These are phyloP conservation scores for Agapetus fuscipes DNA, from an alignment of 2,888 invertebrate species.

Conservation along the genomic window DNA sequence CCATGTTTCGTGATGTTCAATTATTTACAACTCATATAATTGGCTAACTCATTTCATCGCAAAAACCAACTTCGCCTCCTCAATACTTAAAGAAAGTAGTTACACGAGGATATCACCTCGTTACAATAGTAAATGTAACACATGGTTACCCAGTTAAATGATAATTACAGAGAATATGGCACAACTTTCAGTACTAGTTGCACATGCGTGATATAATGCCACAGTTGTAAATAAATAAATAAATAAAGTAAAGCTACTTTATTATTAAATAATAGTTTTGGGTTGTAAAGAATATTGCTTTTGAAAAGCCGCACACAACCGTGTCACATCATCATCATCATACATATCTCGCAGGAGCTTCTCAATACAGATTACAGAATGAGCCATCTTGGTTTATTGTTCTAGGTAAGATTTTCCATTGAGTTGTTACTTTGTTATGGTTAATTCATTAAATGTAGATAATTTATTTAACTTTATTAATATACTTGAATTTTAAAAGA, in stretches of 20 bases:
- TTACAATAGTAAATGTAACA: slow-evolving; percentile 1
- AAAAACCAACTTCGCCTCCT: slow-evolving; percentile 3
- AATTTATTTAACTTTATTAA: no score
- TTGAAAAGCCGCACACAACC: slow-evolving; percentile 21
- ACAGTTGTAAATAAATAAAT: slow-evolving; percentile 6
- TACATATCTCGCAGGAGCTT: slow-evolving; percentile 12
- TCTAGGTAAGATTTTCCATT: no score
- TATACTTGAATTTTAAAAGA: not conserved
- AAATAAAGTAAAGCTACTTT: slow-evolving; percentile 12
- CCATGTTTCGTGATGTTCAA: no score
- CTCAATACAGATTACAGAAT: slow-evolving; percentile 2
- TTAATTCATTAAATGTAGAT: no score
- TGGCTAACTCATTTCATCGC: slow-evolving; percentile 4
- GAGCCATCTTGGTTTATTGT: no score
- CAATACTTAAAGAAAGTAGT: no score
- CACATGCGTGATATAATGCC: slow-evolving; percentile 13
- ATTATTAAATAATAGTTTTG: slow-evolving; percentile 16
- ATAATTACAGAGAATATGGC: slow-evolving; percentile 13
- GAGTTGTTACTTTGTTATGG: no score
- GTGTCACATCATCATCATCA: slow-evolving; percentile 15
- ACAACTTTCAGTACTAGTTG: slow-evolving; percentile 20
- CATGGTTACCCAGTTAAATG: no score
- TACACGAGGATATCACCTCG: no score
- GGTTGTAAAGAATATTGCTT: slow-evolving; percentile 19
- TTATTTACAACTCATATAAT: no score